phyloP scores from a whole-genome alignment of 2,113 vertebrate species.

The Phainopepla nitens region DNA sequence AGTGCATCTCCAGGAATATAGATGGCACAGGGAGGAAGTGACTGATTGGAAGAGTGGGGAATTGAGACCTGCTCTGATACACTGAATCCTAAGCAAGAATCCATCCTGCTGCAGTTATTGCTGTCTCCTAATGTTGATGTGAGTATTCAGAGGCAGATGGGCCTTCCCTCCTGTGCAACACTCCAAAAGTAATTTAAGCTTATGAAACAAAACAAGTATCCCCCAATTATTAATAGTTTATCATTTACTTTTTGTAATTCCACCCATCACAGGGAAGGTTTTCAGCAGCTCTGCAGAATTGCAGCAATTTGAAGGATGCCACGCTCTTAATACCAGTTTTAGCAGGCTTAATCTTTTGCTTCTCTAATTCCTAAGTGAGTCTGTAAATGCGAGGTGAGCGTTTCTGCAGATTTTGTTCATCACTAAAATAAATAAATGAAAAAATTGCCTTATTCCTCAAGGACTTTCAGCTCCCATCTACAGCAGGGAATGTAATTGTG shows the following conservation, averaged over 20 bases:
- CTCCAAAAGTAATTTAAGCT: constrained; percentile 25
- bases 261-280: not conserved
- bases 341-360: not conserved
- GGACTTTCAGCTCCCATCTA: not conserved
- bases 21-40: not conserved
- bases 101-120: not conserved
- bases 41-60: not conserved
- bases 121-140: not conserved
- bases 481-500: not conserved
- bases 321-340: not conserved
- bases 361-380: not conserved
- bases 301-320: not conserved
- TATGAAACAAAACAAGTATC: constrained; percentile 35
- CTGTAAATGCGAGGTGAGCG: not conserved
- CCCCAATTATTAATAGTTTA: constrained; percentile 13
- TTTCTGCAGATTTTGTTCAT: not conserved
- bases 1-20: not conserved
- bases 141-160: constrained; percentile 2
- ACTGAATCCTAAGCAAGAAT: not conserved
- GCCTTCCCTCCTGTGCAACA: not conserved
- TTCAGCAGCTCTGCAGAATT: not conserved
- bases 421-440: not conserved
- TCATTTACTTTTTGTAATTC: not conserved
- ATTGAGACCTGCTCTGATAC: not conserved
- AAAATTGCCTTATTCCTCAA: not conserved